Evolutionary conservation across 2,797 vertebrate species (phyloP), one percentile per base, ranked within the genome.

Genomic region (Zalophus californianus): DNA sequence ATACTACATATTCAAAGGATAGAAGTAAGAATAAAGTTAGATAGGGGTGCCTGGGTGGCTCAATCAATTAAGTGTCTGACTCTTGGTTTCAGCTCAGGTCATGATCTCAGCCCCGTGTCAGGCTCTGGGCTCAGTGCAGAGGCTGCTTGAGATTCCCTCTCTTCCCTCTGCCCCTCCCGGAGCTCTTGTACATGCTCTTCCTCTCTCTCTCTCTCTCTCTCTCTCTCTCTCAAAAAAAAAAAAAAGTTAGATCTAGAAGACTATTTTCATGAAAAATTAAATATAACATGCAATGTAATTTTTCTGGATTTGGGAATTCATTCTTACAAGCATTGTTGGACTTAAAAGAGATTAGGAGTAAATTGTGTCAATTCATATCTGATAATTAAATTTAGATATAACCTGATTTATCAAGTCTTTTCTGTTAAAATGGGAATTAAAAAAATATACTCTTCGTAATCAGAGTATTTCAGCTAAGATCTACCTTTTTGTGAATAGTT

Each of bases 291-390:
- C 32, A 90, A 25, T 3, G 23, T 78, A 82, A 48, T 68, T 95
- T 96, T 95, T 83, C 48, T 95, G 44, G 32, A 41, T 80, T 1
- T 98, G 66, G 89, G 86, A 93, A 85, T 94, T 86, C 16, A 86
- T 91, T 96, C 70, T 90, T 90, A 60, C 38, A 97, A 90, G n/a
- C 7, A 41, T 93, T 96, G 18, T 93, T 93, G 38, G 48, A 16
- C 66, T 96, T 97, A 44, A 96, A 89, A 89, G 66, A 95, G 97
- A 96, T 95, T 93, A 18, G 66, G 58, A 94, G 2, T 94, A 95
- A 84, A 91, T 95, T 9, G 93, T 12, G 97, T 96, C 35, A 92
- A 0, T 84, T 96, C 5, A 38, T 94, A 70, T 93, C 20, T 91
- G 20, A 79, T 79, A 70, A 70, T 32, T 95, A 75, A 92, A 27